Evolutionary conservation across 2,113 vertebrate genomes (phyloP).

Genomic region (Gracilinanus agilis): DNA sequence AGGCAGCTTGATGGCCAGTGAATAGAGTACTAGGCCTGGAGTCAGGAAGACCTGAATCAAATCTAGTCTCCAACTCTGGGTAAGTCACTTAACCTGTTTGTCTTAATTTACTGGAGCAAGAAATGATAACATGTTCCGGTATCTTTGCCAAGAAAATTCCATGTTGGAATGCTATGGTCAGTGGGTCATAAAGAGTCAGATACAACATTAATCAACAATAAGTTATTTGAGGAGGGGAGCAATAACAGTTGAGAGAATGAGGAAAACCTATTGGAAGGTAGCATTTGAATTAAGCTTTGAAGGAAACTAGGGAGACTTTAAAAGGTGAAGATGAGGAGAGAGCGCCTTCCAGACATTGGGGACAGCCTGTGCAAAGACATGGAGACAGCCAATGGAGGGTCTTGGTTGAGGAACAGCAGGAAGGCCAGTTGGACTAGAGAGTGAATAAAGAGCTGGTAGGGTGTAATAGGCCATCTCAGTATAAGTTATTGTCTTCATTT

Average conservation of each 20-base stretch:
- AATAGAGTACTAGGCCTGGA: not conserved
- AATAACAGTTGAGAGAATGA: not conserved
- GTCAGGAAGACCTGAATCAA: not conserved
- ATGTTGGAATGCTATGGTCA: not conserved
- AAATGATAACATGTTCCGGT: not conserved
- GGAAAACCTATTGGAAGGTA: not conserved
- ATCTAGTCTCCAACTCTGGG: not conserved
- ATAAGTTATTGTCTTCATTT: not conserved
- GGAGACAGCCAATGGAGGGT: not conserved
- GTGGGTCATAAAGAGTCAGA: not conserved
- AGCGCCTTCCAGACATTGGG: not conserved
- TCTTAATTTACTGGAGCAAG: not conserved
- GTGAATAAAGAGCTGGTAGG: not conserved
- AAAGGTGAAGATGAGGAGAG: not conserved
- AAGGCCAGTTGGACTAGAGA: too few species aligned
- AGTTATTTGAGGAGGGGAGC: not conserved
- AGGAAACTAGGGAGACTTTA: not conserved
- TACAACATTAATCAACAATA: not conserved
- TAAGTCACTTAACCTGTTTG: not conserved
- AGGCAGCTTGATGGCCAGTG: not conserved
- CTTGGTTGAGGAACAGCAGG: not conserved
- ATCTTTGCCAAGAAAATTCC: not conserved
- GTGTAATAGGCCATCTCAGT: not conserved
- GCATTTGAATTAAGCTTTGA: not conserved
- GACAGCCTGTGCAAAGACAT: not conserved